A percentile compares a stretch with the other conserved stretches of the same genome.
Conservation (phyloP, 2,113 vertebrate genomes). For the Lontra canadensis region DNA sequence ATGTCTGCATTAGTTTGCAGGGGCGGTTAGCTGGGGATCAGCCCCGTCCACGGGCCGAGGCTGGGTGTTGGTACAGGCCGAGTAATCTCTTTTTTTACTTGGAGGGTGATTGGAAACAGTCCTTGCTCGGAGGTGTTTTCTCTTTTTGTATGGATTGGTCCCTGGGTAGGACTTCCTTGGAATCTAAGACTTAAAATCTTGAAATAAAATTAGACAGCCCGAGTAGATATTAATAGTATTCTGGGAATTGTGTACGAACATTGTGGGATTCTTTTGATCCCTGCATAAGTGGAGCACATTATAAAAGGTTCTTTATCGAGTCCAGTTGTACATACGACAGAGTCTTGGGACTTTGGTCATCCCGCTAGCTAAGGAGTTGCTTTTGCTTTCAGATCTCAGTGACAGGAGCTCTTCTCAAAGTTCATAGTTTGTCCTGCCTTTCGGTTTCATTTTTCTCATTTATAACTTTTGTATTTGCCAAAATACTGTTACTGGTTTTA, state of each 20-base stretch:
- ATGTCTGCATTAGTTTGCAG: conserved; percentile 4
- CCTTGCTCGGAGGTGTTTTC: conserved; percentile 3
- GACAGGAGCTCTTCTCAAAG: neutral
- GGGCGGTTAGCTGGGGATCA: neutral
- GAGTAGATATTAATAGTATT: neutral
- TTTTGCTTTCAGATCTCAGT: neutral
- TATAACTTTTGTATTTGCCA: neutral
- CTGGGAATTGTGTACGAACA: neutral
- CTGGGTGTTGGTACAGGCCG: neutral
- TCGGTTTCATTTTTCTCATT: conserved; percentile 48
- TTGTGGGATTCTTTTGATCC: neutral
- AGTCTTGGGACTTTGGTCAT: neutral
- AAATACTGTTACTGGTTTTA: neutral
- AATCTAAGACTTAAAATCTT: conserved; percentile 8
- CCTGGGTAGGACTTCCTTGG: neutral
- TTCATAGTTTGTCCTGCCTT: neutral
- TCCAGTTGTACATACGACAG: neutral
- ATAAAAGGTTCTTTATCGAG: neutral
- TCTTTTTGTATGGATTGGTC: neutral
- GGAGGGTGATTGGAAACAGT: conserved; percentile 33
- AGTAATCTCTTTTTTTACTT: neutral
- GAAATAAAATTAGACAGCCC: neutral
- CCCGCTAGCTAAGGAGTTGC: neutral
- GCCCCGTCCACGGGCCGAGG: neutral
- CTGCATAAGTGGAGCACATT: neutral